Conservation (phyloP, 2,113 vertebrate species). For the Nestor notabilis region DNA sequence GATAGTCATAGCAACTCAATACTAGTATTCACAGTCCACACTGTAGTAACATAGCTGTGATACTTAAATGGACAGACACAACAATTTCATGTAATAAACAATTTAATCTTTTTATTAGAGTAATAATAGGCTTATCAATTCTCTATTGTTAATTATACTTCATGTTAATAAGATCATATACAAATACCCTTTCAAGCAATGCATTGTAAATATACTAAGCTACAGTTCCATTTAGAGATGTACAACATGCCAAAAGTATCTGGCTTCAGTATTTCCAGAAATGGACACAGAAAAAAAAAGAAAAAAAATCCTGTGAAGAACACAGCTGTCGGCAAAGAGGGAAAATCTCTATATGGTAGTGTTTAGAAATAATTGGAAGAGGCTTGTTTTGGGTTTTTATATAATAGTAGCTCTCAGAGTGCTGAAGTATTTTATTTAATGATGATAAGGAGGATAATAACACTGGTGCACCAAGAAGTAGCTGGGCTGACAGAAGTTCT, state of each 20-base stretch:
- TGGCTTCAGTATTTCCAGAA: neutral
- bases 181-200: neutral
- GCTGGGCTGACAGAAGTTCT: neutral
- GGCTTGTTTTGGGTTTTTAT: neutral
- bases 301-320: neutral
- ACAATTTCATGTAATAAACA: neutral
- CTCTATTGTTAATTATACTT: neutral
- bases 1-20: conserved; percentile 12
- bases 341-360: neutral
- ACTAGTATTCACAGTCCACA: neutral
- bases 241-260: neutral
- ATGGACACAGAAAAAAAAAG: neutral
- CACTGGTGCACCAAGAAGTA: neutral
- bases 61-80: neutral
- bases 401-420: neutral
- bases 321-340: neutral
- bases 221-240: neutral
- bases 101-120: neutral
- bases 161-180: neutral
- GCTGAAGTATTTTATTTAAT: neutral
- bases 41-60: neutral
- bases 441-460: neutral
- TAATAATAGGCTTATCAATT: neutral
- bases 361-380: neutral
- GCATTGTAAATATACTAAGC: neutral